Base-by-base conservation (phyloP, 1,140 invertebrate species). In the Bombus soroeensis region DNA sequence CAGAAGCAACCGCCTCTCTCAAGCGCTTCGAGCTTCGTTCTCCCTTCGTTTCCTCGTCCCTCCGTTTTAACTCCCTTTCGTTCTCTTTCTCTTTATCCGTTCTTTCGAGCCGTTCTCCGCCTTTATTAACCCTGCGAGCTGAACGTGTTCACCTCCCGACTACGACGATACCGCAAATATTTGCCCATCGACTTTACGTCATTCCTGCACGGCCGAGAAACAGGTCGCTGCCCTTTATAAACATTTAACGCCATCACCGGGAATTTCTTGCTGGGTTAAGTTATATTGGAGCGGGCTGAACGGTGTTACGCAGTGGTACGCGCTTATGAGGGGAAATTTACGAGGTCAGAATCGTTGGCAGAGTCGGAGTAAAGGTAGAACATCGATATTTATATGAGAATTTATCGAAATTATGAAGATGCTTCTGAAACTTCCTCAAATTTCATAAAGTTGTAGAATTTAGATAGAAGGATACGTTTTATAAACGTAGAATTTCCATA, bases 141-240 rank as follows among this genome's bases (percentile, higher is more conserved):
- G 85, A 83, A 76, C 81, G 64, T 71, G 76, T 76, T 82, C 70
- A 13, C 81, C 15, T 77, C 22, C 59, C 74, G 76, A 43, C 76
- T 47, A 79, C 79, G 84, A 84, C 88, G 88, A 90, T 89, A 90
- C 85, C 64, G 89, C 89, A 90, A 90, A 90, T 90, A 90, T 90
- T 90, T 90, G 88, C 79, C 77, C 66, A 78, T n/a, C 81, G 79
- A 89, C 75, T 87, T 74, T 87, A 83, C 77, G 76, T 53, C 53
- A 41, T 84, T 83, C 47, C 28, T 53, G 25, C 43, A 41, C 72
- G 22, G 18, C 43, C 47, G 18, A 47, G 64, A 87, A 81, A n/a
- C 88, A 39, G 78, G 88, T 90, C 85, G 81, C 81, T 89, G 85
- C 68, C 85, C 89, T 90, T 85, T 74, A 62, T 64, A 78, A 84